These are phyloP conservation scores for Lamellibrachia columna DNA, from an alignment of 2,888 invertebrate genomes.

Conservation along the genomic window DNA sequence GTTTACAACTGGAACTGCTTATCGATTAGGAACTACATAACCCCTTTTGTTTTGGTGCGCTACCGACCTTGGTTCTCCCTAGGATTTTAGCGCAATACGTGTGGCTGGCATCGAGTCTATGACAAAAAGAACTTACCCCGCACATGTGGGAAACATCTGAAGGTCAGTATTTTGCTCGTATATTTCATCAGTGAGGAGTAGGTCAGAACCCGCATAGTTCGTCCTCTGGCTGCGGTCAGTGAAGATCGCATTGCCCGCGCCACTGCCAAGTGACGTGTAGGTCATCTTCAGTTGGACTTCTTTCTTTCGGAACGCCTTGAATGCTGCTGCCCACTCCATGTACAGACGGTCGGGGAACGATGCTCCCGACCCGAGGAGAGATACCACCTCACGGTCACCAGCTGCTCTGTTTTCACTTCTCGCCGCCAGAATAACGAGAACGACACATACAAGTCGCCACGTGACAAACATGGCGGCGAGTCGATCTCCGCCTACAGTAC, in stretches of 20 bases:
- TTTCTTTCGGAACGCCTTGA: not conserved
- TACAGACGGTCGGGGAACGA: conserved; percentile 35
- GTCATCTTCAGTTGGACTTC: not conserved
- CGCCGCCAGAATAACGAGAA: not conserved
- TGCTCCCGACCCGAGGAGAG: conserved; percentile 34
- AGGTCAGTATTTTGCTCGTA: conserved; percentile 42
- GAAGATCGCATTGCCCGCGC: conserved; percentile 35
- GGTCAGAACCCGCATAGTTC: conserved; percentile 52
- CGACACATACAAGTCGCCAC: not conserved
- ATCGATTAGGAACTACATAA: too few species aligned
- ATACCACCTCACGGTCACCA: not conserved
- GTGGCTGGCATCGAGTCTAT: not conserved
- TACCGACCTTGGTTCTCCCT: too few species aligned
- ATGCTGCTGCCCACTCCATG: conserved; percentile 32
- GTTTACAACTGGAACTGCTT: too few species aligned
- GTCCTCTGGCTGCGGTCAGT: conserved; percentile 36
- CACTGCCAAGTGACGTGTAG: not conserved
- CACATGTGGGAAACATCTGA: conserved; percentile 51
- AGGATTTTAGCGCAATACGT: not conserved
- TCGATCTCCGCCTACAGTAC: not conserved
- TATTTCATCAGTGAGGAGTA: conserved; percentile 41
- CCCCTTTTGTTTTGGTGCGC: too few species aligned
- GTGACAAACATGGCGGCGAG: not conserved
- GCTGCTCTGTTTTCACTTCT: not conserved
- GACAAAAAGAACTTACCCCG: conserved; percentile 46